Evolutionary conservation across 2,888 invertebrate species (phyloP), one percentile per base, ranked within the genome.

Genomic region (Epinotia brunnichana): DNA sequence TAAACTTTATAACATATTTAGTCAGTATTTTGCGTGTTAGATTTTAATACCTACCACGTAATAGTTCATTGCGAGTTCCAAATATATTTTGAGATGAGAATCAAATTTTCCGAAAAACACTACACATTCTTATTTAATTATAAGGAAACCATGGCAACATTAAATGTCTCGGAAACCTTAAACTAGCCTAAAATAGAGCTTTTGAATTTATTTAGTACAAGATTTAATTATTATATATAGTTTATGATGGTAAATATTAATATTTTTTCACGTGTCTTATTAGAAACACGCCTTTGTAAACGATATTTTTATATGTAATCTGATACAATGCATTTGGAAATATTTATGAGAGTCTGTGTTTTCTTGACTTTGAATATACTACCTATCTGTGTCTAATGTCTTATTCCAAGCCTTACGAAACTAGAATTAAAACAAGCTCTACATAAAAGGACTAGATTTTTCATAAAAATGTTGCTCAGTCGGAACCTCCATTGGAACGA

Each of bases 401-500:
- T 48, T 9, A n/a, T 62, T 62, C 29, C 35, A 61, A 73, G 57
- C n/a, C 19, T 15, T 41, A 57, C 24, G 39, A 39, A 70, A 60
- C 29, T 54, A 54, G 29, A 62, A 54, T 15, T 19, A 17, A 57
- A 59, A 69, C 68, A 39, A n/a, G 69, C 51, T 51, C 24, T 21
- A 54, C 59, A 17, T 63, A 81, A 79, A 82, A 86, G 84, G 83
- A 83, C 78, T 80, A 74, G 68, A 73, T 63, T 53, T 70, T 78
- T 79, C 76, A 84, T 84, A 85, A 85, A 80, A 73, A 76, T 76
- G 76, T 81, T 83, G 79, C 75, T 80, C 78, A 78, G 82, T 90
- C 87, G 88, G 89, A 90, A 89, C 89, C 88, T 87, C 83, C 86
- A 87, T 87, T 90, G 88, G 87, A 89, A 90, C 87, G 87, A 91